Base-by-base conservation (phyloP, 2,113 vertebrate genomes). In the Dromas ardeola region DNA sequence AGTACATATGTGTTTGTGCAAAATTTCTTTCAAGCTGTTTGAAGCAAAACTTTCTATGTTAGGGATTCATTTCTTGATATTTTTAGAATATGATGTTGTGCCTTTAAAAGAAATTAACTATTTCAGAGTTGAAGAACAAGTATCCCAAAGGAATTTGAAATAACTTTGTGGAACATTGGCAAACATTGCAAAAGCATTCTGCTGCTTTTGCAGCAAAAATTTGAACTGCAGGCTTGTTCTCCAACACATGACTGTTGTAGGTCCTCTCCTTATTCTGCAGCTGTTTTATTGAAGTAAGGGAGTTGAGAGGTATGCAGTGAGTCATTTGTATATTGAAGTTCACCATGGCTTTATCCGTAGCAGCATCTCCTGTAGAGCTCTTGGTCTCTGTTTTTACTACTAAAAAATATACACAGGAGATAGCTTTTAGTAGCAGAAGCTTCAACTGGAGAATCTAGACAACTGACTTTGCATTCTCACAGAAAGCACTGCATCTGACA, bases 61-160 rank as follows among this genome's bases (percentile, higher is more conserved):
- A 87, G n/a, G n/a, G 45, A 93, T 80, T 91, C 0, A 29, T 76
- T 91, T 92, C 3, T 77, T 65, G 40, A 5, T 90, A 85, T 84
- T 94, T 97, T 96, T 96, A 85, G 87, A 91, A 34, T 40, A 36
- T 15, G 17, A 2, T 87, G 20, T 90, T 93, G 73, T 87, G 43
- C 43, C 66, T 95, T 90, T 84, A 36, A 61, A 91, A 89, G 9
- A 72, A 77, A 58, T 67, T 84, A 90, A 84, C 72, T 71, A 14
- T 92, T 94, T 90, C 71, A 55, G 38, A 73, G 36, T 56, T 92
- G n/a, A 86, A 78, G 55, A 78, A 23, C 22, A 70, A n/a, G 4
- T 66, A 61, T 61, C 27, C 53, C 25, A 50, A 29, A 58, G 67
- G 49, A 42, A 84, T 77, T 38, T 78, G 67, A 88, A 91, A 26